phyloP scores from a whole-genome alignment of 1,140 invertebrate species.

The Ceratina japonica region DNA sequence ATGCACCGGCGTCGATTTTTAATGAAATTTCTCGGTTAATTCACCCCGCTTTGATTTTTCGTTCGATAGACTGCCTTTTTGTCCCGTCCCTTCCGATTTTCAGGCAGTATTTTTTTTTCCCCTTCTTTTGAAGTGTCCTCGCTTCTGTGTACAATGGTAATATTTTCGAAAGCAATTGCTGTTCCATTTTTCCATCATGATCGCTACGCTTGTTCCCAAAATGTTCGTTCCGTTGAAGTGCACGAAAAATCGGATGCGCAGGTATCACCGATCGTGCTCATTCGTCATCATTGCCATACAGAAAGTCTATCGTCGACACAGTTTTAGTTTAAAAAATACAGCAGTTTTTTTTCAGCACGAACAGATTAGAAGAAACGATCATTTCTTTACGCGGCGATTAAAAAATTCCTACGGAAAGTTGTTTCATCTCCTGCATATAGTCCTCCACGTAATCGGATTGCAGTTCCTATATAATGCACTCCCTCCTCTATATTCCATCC shows the following conservation, averaged over 20 bases:
- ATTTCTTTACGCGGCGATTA: too few species aligned
- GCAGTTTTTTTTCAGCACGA: neutral
- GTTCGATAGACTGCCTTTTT: neutral
- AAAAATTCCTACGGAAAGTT: neutral
- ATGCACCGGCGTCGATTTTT: slow-evolving; percentile 9
- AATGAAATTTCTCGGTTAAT: slow-evolving; percentile 27
- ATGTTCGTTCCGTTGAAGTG: neutral
- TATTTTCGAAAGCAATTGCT: neutral
- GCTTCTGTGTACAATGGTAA: neutral
- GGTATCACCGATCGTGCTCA: too few species aligned
- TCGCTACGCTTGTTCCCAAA: neutral
- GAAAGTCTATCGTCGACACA: neutral
- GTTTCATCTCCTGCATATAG: neutral
- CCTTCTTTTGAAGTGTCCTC: too few species aligned
- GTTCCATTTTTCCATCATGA: neutral
- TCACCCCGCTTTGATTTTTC: slow-evolving; percentile 28
- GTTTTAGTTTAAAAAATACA: neutral
- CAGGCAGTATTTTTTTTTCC: neutral
- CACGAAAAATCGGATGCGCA: too few species aligned
- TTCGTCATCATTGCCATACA: neutral
- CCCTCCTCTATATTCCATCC: neutral
- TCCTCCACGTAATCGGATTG: neutral
- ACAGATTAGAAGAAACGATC: too few species aligned
- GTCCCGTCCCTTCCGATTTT: neutral
- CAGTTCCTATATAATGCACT: neutral